Conservation (phyloP, 2,888 invertebrate species). For the Calameuta pallipes region DNA sequence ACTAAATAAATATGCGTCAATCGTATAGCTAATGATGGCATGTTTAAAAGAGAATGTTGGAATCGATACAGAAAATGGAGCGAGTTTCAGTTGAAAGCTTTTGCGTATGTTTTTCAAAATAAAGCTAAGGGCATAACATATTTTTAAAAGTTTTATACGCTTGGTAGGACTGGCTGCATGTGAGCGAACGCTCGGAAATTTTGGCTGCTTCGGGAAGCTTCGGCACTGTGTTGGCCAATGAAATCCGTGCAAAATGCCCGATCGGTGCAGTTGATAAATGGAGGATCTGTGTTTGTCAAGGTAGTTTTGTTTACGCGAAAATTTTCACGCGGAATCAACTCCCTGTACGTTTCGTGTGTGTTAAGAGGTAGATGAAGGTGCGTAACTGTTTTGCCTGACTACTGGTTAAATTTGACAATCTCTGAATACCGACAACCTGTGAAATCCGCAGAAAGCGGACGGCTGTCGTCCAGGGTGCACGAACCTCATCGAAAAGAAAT, state of each 20-base stretch:
- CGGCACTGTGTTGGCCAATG: constrained; percentile 44
- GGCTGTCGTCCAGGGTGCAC: constrained; percentile 29
- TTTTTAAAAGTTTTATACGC: too few relatives aligned
- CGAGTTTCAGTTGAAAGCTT: too few relatives aligned
- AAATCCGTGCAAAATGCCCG: constrained; percentile 43
- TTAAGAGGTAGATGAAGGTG: constrained; percentile 77
- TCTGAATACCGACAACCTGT: background rate
- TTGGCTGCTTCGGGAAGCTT: constrained; percentile 45
- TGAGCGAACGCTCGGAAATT: too few relatives aligned
- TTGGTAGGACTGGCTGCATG: too few relatives aligned
- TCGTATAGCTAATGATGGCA: too few relatives aligned
- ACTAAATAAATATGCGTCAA: too few relatives aligned
- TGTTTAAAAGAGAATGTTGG: too few relatives aligned
- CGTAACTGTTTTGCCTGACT: constrained; percentile 43
- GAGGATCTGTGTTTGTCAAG: constrained; percentile 76
- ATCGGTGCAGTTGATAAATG: constrained; percentile 75
- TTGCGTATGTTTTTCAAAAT: too few relatives aligned
- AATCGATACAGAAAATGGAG: too few relatives aligned
- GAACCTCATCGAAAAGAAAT: constrained; percentile 28
- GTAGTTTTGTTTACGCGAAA: constrained; percentile 76
- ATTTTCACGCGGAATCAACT: constrained; percentile 60
- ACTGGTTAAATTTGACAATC: constrained; percentile 20
- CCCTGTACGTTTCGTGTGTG: constrained; percentile 55
- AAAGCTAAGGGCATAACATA: too few relatives aligned
- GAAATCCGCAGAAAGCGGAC: constrained; percentile 13